Evolutionary conservation across 1,140 invertebrate genomes (phyloP).

Genomic region (Thereuonema tuberculata): DNA sequence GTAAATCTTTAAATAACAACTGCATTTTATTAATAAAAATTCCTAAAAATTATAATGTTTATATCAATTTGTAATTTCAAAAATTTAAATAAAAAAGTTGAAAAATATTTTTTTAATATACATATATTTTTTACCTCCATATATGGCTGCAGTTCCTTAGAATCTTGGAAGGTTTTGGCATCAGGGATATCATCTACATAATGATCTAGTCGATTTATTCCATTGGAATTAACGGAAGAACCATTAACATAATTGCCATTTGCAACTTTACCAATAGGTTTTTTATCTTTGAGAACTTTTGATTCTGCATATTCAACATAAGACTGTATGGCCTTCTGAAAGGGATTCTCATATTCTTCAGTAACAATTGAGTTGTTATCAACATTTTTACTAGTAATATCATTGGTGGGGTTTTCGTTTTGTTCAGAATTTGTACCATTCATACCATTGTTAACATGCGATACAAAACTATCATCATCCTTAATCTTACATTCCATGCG

Average conservation of each 20-base stretch:
- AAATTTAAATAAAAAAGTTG: not conserved
- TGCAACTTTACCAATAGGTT: not conserved
- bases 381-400: not conserved
- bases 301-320: slow-evolving; percentile 53
- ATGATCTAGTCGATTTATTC: no score
- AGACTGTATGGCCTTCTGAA: slow-evolving; percentile 68
- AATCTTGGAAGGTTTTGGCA: no score
- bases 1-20: no score
- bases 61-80: not conserved
- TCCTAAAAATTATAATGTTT: not conserved
- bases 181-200: no score
- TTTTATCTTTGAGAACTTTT: not conserved
- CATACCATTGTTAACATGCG: no score
- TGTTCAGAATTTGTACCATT: not conserved
- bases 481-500: no score
- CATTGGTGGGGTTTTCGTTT: not conserved
- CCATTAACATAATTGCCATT: no score
- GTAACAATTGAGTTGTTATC: not conserved
- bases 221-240: no score
- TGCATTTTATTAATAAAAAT: no score
- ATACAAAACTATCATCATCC: no score
- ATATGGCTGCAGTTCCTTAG: no score
- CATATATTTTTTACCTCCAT: no score
- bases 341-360: slow-evolving; percentile 55
- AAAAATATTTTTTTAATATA: not conserved